Evolutionary conservation across 2,113 vertebrate species (phyloP).

Genomic region (Dendrocopos noguchii): DNA sequence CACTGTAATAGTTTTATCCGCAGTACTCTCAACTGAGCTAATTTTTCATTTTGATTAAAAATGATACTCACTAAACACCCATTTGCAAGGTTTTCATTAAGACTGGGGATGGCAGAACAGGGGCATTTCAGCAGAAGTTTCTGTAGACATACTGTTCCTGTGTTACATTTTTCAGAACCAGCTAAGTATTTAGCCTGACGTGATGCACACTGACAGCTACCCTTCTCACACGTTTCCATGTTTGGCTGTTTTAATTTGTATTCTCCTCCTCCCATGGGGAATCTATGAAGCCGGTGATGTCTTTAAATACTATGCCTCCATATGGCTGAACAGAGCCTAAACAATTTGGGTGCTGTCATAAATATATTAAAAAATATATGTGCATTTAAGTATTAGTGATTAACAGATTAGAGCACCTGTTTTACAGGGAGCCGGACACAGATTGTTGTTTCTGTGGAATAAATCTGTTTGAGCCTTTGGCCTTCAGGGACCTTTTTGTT

Average conservation of each 20-base stretch:
- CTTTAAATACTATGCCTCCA: background rate
- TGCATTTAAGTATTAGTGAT: background rate
- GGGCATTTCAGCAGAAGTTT: background rate
- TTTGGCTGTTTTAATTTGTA: background rate
- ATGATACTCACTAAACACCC: background rate
- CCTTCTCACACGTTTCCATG: background rate
- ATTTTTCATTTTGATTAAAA: background rate
- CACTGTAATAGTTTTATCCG: background rate
- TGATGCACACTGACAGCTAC: background rate
- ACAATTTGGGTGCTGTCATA: background rate
- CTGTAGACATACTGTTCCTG: background rate
- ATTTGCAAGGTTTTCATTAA: background rate
- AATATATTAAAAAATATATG: background rate
- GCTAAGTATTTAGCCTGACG: background rate
- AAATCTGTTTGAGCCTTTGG: conserved; percentile 11
- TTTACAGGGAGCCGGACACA: background rate
- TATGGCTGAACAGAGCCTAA: background rate
- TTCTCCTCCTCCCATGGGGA: background rate
- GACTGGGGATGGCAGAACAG: background rate
- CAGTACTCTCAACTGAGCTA: background rate
- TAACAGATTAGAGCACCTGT: conserved; percentile 1
- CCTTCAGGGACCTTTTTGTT: background rate
- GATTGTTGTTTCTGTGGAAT: background rate
- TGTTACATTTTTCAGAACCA: background rate
- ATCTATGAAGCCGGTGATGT: background rate